Percentiles rank a stretch among this genome's conserved stretches.
Evolutionary conservation across 2,888 invertebrate genomes (phyloP).

Genomic region (Coecobrya sp.): DNA sequence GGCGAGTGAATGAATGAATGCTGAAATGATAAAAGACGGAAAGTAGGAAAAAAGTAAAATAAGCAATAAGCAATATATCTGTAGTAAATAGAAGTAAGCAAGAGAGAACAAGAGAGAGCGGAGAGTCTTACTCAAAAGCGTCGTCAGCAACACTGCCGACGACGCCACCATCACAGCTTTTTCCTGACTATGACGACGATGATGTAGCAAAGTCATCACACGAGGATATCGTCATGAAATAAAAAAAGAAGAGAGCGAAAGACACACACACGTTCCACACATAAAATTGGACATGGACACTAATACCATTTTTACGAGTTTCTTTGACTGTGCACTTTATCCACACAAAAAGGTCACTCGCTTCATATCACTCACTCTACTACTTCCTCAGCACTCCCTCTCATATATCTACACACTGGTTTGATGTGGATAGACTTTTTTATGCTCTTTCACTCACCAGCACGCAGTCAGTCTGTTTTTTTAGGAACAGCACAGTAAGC

Average conservation of each 20-base stretch:
- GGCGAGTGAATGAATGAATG: slow-evolving; percentile 63
- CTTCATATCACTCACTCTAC: not conserved
- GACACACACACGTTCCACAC: slow-evolving; percentile 52
- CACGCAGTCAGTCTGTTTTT: not conserved
- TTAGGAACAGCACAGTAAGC: not conserved
- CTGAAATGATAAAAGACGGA: slow-evolving; percentile 57
- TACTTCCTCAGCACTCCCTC: not conserved
- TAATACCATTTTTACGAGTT: slow-evolving; percentile 76
- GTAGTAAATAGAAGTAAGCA: slow-evolving; percentile 20
- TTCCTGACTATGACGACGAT: not conserved
- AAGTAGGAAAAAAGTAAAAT: slow-evolving; percentile 34
- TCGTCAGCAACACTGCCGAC: slow-evolving; percentile 32
- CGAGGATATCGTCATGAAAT: slow-evolving; percentile 43
- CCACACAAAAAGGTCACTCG: slow-evolving; percentile 72
- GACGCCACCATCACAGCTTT: not conserved
- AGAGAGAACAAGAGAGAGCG: not conserved
- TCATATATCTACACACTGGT: not conserved
- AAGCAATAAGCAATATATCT: slow-evolving; percentile 23
- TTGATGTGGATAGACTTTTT: slow-evolving; percentile 31
- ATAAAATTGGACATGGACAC: slow-evolving; percentile 75
- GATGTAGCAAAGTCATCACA: slow-evolving; percentile 57
- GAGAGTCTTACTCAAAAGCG: slow-evolving; percentile 4
- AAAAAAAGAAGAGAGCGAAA: slow-evolving; percentile 45
- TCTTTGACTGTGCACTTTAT: slow-evolving; percentile 76
- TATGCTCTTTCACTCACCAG: not conserved